Conservation (phyloP, 2,113 vertebrate genomes). For the Megaceryle torquata region DNA sequence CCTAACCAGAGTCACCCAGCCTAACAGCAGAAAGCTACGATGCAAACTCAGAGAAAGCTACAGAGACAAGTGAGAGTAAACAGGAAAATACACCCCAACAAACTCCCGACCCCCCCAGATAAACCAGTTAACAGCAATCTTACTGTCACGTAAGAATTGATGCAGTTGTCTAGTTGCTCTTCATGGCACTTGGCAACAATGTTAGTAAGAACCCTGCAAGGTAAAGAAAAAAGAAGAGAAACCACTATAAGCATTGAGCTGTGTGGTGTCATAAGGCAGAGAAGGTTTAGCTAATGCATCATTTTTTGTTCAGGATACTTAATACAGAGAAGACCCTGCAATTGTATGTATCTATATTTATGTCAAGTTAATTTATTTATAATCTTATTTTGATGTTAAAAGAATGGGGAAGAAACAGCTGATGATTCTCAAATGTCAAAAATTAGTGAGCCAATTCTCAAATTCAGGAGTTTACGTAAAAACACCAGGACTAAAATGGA, state of each 20-base stretch:
- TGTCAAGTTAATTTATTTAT: not conserved
- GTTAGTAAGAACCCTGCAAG: slow-evolving; percentile 88
- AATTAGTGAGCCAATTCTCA: not conserved
- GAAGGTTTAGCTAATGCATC: not conserved
- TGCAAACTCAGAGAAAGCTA: not conserved
- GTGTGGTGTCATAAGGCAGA: not conserved
- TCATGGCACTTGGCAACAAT: slow-evolving; percentile 94
- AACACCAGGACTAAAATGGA: not conserved
- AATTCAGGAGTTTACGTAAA: not conserved
- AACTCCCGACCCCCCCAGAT: no score
- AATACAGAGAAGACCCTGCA: not conserved
- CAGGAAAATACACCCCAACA: not conserved
- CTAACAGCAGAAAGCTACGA: not conserved
- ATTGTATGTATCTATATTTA: not conserved
- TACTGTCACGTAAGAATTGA: slow-evolving; percentile 94
- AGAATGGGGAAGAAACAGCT: not conserved
- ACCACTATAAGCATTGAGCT: not conserved
- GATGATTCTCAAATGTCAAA: not conserved
- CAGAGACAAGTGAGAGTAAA: not conserved
- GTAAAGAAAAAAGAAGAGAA: not conserved
- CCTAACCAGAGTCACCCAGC: not conserved
- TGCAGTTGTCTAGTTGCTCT: slow-evolving; percentile 86
- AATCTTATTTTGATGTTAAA: not conserved
- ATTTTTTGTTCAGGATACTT: not conserved
- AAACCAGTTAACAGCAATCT: not conserved